A percentile compares a stretch with the other conserved stretches of the same genome.
These are phyloP conservation scores for Carposina sasakii DNA, from an alignment of 1,140 invertebrate species.

Conservation along the genomic window DNA sequence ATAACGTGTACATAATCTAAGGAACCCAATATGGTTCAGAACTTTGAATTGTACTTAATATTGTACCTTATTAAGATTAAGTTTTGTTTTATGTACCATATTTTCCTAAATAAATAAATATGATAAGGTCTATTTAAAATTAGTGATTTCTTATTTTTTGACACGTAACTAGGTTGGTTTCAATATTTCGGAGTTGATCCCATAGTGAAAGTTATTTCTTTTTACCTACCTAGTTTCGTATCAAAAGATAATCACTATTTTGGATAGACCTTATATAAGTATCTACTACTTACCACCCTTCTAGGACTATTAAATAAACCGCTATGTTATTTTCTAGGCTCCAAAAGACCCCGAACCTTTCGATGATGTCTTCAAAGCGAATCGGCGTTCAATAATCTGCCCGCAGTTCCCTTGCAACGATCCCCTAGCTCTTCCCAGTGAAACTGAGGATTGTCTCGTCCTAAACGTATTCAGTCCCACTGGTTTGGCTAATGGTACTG, in stretches of 20 bases:
- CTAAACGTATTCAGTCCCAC: conserved; percentile 75
- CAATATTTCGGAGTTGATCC: neutral
- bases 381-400: conserved; percentile 44
- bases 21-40: too few relatives aligned
- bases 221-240: neutral
- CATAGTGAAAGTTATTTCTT: neutral
- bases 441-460: conserved; percentile 74
- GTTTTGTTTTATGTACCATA: too few relatives aligned
- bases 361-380: conserved; percentile 47
- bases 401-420: conserved; percentile 54
- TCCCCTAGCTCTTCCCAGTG: conserved; percentile 46
- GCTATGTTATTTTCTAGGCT: conserved; percentile 36
- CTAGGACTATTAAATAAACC: neutral
- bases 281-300: too few relatives aligned
- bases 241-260: too few relatives aligned
- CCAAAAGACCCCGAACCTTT: conserved; percentile 42
- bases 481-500: conserved; percentile 36
- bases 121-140: too few relatives aligned
- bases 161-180: neutral
- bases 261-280: too few relatives aligned
- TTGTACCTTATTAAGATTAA: too few relatives aligned
- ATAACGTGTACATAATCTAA: too few relatives aligned
- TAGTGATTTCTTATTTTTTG: neutral
- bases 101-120: too few relatives aligned
- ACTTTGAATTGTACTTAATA: too few relatives aligned